These are phyloP conservation scores for Hydrotaea diabolus DNA, from an alignment of 2,888 invertebrate genomes.

Conservation along the genomic window DNA sequence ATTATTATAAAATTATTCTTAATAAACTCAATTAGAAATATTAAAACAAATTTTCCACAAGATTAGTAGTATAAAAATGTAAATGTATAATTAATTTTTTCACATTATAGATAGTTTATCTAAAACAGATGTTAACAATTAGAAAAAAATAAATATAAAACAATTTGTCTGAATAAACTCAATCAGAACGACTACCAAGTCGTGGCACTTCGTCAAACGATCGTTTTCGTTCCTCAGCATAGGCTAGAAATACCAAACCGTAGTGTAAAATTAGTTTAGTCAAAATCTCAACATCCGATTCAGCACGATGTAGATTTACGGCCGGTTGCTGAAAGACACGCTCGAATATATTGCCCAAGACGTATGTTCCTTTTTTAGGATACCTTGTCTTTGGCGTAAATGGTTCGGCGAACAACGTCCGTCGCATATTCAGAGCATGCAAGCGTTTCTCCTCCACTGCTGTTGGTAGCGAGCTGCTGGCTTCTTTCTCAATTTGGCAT, in stretches of 20 bases:
- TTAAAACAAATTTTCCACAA: no score
- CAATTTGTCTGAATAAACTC: not conserved
- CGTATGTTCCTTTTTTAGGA: constrained; percentile 80
- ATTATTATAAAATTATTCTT: no score
- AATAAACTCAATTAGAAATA: no score
- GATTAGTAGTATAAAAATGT: no score
- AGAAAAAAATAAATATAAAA: no score
- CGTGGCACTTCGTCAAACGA: constrained; percentile 71
- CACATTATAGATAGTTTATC: no score
- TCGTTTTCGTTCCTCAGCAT: constrained; percentile 78
- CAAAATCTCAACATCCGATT: constrained; percentile 85
- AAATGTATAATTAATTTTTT: no score
- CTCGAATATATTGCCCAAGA: constrained; percentile 82
- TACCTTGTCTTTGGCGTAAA: constrained; percentile 56
- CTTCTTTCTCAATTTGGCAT: not conserved
- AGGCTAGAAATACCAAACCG: constrained; percentile 83
- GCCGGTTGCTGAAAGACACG: constrained; percentile 82
- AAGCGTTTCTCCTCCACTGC: not conserved
- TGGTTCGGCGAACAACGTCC: constrained; percentile 55
- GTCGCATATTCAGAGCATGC: constrained; percentile 16
- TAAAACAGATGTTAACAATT: no score
- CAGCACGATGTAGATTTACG: constrained; percentile 84
- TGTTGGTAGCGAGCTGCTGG: not conserved
- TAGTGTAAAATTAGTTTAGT: constrained; percentile 84
- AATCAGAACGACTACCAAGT: constrained; percentile 40